Evolutionary conservation across 2,113 vertebrate species (phyloP), one percentile per base, ranked within the genome.

Genomic region (Accipiter virgatus): DNA sequence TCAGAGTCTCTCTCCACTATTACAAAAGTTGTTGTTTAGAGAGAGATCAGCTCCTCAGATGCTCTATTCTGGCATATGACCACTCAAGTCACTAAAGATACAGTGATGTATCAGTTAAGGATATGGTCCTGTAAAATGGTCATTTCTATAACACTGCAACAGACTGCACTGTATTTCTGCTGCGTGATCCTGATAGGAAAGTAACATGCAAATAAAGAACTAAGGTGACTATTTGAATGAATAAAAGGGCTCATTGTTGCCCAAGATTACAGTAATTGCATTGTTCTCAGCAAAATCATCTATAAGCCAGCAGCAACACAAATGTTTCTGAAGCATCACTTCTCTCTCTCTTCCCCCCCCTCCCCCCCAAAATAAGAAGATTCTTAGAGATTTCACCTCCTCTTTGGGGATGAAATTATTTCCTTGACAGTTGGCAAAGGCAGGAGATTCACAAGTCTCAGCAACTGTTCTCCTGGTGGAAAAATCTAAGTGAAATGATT

Each of bases 391-490:
- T 91, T 94, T 88, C 58, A 53, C 52, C 53, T 92, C 45, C 75
- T 96, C 73, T 94, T 97, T 96, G 73, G 96, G 85, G 63, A 96
- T 65, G 63, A 75, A 87, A 88, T 94, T 93, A 83, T 96, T 97
- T 97, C 61, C 91, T 93, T 97, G 86, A 87, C 96, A 97, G 81
- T 80, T 97, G 90, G 93, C 91, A 88, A 95, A 97, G 74, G 47
- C 58, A 96, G 80, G 72, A 97, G 62, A 94, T 86, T 96, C 82
- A 95, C 75, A 94, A 90, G 80, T 94, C 94, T 97, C 96, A 97
- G 86, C 91, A 97, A 97, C 82, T 79, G 75, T 98, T 98, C 96
- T 90, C 91, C 97, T 98, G 50, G 86, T 95, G 94, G 86, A 97
- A 97, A 97, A 91, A 86, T 95, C 45, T 62, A 90, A 98, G 96